Evolutionary conservation across 1,140 invertebrate genomes (phyloP), one percentile per base, ranked within the genome.

Genomic region (Coptotermes formosanus): DNA sequence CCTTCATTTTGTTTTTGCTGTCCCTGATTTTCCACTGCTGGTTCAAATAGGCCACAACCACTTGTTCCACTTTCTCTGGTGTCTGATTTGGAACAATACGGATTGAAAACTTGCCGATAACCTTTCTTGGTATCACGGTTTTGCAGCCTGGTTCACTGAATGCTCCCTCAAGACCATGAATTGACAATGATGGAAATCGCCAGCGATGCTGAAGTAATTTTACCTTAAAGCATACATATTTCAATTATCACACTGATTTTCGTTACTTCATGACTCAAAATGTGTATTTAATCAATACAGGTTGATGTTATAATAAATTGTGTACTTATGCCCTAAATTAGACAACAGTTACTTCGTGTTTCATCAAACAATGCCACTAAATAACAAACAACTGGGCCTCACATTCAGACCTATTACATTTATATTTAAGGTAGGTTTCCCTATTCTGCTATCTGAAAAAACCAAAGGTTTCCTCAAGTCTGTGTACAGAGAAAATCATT

Each of bases 71-170:
- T 88, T 95, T 92, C 59, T 95, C 93, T 2, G 97, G 97, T 75
- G 94, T 94, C 93, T 98, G 97, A 90, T 99, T 93, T 2, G 98
- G 98, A 0, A 99, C 98, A 88, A 98, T 94, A 88, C 98, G 94
- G 88, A 99, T 96, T 0, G 98, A 99, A 90, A 99, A 99, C 91
- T 99, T 99, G 52, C 98, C 98, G 89, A 95, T 96, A 0, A 99
- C 98, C 91, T 98, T 98, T 69, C 94, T 92, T 3, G 98, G 98
- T 89, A 99, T 99, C 0, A 99, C 98, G 86, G 98, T 99, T 90
- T 99, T 99, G 48, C 95, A 94, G 82, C 98, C 98, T 30, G 95
- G 92, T 88, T 97, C 98, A 91, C 94, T 95, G 89, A 99, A 99
- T 23, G 98, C 98, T 84, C 98, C 97, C 93, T 96, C 94, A 89